phyloP scores from a whole-genome alignment of 2,113 vertebrate species.

The Lampris megalopsis region DNA sequence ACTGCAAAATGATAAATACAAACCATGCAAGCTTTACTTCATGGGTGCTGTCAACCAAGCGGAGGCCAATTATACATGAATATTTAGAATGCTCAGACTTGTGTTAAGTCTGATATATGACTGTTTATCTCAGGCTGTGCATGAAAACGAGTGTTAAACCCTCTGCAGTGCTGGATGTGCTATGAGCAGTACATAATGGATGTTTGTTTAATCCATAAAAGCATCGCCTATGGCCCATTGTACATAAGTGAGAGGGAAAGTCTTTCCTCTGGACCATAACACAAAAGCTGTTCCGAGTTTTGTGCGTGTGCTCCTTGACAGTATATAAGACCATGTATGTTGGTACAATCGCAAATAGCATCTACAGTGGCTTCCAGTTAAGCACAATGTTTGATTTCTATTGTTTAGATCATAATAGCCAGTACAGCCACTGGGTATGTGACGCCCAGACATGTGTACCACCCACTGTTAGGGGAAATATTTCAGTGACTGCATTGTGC shows the following conservation, averaged over 20 bases:
- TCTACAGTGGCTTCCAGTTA: conserved; percentile 81
- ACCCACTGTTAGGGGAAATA: conserved; percentile 74
- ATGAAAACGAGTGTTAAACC: conserved; percentile 48
- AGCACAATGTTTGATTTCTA: conserved; percentile 77
- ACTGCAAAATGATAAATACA: no score
- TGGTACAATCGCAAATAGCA: conserved; percentile 80
- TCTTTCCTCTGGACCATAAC: conserved; percentile 59
- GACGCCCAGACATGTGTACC: conserved; percentile 69
- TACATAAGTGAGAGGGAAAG: conserved; percentile 58
- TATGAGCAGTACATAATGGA: conserved; percentile 66
- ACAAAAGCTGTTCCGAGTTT: conserved; percentile 84
- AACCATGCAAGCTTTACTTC: no score
- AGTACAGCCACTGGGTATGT: conserved; percentile 56
- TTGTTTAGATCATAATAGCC: conserved; percentile 82
- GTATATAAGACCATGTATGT: conserved; percentile 67
- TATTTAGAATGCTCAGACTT: no score
- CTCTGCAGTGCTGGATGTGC: conserved; percentile 55
- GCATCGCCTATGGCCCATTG: conserved; percentile 59
- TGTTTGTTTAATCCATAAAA: conserved; percentile 74
- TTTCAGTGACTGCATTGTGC: conserved; percentile 78
- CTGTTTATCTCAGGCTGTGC: background rate
- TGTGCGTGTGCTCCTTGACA: conserved; percentile 72
- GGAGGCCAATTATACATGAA: no score
- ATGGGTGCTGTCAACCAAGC: no score
- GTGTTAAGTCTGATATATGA: background rate